phyloP scores from a whole-genome alignment of 2,113 vertebrate species.

The Lepisosteus oculatus region DNA sequence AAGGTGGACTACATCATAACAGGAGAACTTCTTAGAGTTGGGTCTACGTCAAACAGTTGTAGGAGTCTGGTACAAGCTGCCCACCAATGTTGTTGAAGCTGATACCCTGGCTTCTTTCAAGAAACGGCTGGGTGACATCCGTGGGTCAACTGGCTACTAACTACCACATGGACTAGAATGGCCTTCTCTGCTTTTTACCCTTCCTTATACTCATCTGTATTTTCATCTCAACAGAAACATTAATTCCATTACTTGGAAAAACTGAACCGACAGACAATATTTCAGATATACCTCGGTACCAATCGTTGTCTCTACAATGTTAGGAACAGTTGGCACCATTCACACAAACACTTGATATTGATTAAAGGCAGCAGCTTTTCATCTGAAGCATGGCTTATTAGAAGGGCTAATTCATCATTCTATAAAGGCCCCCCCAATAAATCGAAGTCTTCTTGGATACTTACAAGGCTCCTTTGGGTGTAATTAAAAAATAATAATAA shows the following conservation, averaged over 20 bases:
- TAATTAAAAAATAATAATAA: slow-evolving; percentile 44
- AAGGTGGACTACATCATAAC: too few relatives aligned
- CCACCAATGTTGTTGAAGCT: too few relatives aligned
- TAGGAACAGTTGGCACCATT: slow-evolving; percentile 30
- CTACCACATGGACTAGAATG: too few relatives aligned
- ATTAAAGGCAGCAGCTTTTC: slow-evolving; percentile 15
- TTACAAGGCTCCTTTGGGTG: slow-evolving; percentile 32
- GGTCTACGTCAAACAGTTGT: too few relatives aligned
- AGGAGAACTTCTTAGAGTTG: too few relatives aligned
- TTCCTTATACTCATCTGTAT: slow-evolving; percentile 9
- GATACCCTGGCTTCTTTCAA: too few relatives aligned
- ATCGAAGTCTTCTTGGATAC: slow-evolving; percentile 14
- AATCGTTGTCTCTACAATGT: neutral
- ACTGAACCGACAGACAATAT: slow-evolving; percentile 21
- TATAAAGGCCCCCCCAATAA: slow-evolving; percentile 12
- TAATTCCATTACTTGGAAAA: slow-evolving; percentile 16
- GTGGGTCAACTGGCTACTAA: too few relatives aligned
- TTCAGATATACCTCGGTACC: slow-evolving; percentile 16
- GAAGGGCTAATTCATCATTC: slow-evolving; percentile 12
- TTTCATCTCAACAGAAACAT: slow-evolving; percentile 11
- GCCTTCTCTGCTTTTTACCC: slow-evolving; percentile 5
- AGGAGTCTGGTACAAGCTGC: too few relatives aligned
- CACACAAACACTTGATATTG: slow-evolving; percentile 25
- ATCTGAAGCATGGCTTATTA: slow-evolving; percentile 1
- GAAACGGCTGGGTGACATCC: too few relatives aligned